Base-by-base conservation (phyloP, 37 sponge, comb jelly and placozoan genomes). In the Mnemiopsis leidyi region DNA sequence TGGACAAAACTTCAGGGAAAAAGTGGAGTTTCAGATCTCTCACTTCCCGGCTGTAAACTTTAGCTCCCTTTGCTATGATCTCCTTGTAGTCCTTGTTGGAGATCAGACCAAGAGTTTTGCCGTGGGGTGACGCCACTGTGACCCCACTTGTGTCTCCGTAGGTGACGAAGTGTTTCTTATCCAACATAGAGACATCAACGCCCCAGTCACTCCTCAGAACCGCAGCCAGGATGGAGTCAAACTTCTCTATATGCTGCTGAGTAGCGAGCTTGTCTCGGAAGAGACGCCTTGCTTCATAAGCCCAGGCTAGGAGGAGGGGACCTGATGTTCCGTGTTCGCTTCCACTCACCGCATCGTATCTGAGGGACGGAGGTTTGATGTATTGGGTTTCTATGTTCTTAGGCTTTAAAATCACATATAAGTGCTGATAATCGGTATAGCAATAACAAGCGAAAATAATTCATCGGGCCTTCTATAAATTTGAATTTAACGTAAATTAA, bases 1-100 rank as follows among this genome's bases (percentile, higher is more conserved):
- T 94, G 31, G 94, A 95, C 90, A 99, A 88, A 16, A 99, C 97
- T 71, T 99, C 99, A 21, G 94, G 93, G 93, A 97, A 96, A 39
- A 99, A 40, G 68, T 95, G 85, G 25, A 97, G 93, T 36, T 96
- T 93, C 40, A 99, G 32, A 24, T 95, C 95, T 21, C 94, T 36
- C 26, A 92, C 92, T 92, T 95, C 95, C 30, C 94, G 69, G 71
- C 93, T 69, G 61, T 85, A 85, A 1, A 85, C 90, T 3, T 28
- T 85, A 21, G 90, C 90, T 29, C 90, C 94, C 69, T 97, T 98
- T 26, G 94, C 69, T 21, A 96, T 93, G 61, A 96, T 68, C 68
- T 95, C 96, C 32, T 95, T 76, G 69, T 96, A 93, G 93, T 98
- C 98, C 36, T 93, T 68, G 7, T 35, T 25, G 0, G 93, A 69